Evolutionary conservation across 2,888 invertebrate genomes (phyloP).

Genomic region (Oligia latruncula): DNA sequence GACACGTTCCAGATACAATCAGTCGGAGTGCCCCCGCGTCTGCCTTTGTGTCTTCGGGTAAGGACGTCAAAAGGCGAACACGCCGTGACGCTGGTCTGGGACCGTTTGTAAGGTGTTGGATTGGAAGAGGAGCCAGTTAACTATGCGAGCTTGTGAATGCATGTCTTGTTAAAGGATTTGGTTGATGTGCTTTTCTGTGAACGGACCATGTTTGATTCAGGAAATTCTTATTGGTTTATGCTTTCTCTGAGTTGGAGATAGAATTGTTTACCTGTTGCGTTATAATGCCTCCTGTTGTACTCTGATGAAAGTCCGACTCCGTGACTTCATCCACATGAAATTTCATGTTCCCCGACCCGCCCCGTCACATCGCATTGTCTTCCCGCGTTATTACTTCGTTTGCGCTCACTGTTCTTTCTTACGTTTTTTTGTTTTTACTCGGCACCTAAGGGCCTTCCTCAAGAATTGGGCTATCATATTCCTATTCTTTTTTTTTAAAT

Average conservation of each 20-base stretch:
- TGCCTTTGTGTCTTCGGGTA: slow-evolving; percentile 56
- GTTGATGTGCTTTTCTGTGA: not conserved
- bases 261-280: no score
- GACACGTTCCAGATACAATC: slow-evolving; percentile 63
- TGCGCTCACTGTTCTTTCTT: not conserved
- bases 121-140: slow-evolving; percentile 2
- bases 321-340: no score
- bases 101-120: slow-evolving; percentile 14
- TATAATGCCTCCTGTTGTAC: not conserved
- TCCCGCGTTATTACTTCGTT: not conserved
- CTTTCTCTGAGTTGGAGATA: not conserved
- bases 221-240: not conserved
- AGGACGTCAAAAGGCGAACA: slow-evolving; percentile 58
- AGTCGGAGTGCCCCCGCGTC: slow-evolving; percentile 62
- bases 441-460: not conserved
- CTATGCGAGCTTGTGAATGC: not conserved
- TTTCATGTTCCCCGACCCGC: no score
- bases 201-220: not conserved
- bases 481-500: not conserved
- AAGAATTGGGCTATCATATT: not conserved
- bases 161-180: not conserved
- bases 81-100: slow-evolving; percentile 12
- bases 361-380: not conserved
- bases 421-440: not conserved
- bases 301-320: no score